Evolutionary conservation across 2,888 invertebrate genomes (phyloP), one percentile per base, ranked within the genome.

Genomic region (Agrotis segetum): DNA sequence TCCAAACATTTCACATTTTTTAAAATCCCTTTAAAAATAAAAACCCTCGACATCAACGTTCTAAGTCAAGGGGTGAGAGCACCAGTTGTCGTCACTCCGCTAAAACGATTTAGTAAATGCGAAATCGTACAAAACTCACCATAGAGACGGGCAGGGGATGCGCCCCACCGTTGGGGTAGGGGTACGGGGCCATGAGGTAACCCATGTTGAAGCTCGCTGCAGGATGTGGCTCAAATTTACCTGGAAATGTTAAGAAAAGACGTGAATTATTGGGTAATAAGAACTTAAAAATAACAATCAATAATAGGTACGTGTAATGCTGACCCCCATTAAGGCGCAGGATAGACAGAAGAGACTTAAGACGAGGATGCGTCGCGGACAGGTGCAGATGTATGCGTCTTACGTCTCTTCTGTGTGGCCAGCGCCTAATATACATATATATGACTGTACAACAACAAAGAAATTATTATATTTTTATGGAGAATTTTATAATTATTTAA

Each of bases 151-250:
- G 98, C 90, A 98, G 97, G 44, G 96, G 95, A 94, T 98, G 98
- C 89, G 98, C 97, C 87, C 98, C 98, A 90, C 98, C 98, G 94
- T 98, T 98, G 93, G 98, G 97, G 97, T 98, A 98, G 85, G 98
- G 97, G 96, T 98, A 98, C 74, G 98, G 98, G 83, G 98, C 98
- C 94, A 98, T 98, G 93, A 98, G 97, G 97, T 99, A 99, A 91
- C 98, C 98, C 98, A 98, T 98, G 97, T 98, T 98, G 97, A 98
- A 98, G 84, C 98, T 97, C 87, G 98, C 97, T 92, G 98, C 98
- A 80, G 98, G 97, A 90, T 97, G 97, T 79, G 97, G 97, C 91
- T 98, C 98, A 95, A 98, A 97, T 97, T 98, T 98, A 96, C 98
- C 98, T 98, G 96, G 50, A 96, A 96, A 88, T 71, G 71, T 69